A percentile compares a stretch with the other conserved stretches of the same genome.
phyloP scores from a whole-genome alignment of 2,797 vertebrate species.

The Brachymystax lenok region DNA sequence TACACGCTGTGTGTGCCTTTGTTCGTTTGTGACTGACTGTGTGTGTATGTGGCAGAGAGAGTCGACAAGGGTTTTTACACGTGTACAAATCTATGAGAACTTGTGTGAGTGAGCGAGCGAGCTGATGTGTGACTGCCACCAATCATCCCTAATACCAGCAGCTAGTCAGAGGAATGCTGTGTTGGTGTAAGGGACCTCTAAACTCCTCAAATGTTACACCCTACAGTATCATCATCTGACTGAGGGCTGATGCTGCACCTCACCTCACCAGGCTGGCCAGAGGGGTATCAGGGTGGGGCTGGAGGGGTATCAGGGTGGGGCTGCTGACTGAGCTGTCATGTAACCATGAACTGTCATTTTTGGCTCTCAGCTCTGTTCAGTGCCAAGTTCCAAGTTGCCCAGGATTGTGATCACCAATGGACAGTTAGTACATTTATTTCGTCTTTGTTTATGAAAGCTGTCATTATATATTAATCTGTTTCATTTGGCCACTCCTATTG shows the following conservation, averaged over 20 bases:
- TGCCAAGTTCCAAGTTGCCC: no score
- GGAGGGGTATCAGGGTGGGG: neutral
- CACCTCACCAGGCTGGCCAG: slow-evolving; percentile 21
- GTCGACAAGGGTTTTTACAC: no score
- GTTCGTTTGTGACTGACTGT: neutral
- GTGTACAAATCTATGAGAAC: neutral
- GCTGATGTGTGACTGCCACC: slow-evolving; percentile 4
- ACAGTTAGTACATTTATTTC: no score
- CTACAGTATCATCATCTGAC: slow-evolving; percentile 58
- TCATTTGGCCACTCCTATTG: no score
- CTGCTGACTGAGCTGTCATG: no score
- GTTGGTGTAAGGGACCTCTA: slow-evolving; percentile 70
- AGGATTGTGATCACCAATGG: no score
- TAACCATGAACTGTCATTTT: no score
- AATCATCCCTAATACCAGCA: slow-evolving; percentile 66
- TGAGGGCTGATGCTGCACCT: slow-evolving; percentile 49
- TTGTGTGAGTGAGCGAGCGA: neutral
- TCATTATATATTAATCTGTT: no score
- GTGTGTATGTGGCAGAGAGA: slow-evolving; percentile 2
- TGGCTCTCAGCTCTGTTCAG: no score
- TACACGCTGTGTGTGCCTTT: neutral
- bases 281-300: no score
- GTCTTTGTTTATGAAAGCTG: no score
- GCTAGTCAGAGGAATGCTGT: slow-evolving; percentile 73
- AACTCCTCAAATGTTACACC: slow-evolving; percentile 57